A percentile compares a stretch with the other conserved stretches of the same genome.
These are phyloP conservation scores for Artibeus jamaicensis DNA, from an alignment of 2,797 vertebrate species.

Conservation along the genomic window DNA sequence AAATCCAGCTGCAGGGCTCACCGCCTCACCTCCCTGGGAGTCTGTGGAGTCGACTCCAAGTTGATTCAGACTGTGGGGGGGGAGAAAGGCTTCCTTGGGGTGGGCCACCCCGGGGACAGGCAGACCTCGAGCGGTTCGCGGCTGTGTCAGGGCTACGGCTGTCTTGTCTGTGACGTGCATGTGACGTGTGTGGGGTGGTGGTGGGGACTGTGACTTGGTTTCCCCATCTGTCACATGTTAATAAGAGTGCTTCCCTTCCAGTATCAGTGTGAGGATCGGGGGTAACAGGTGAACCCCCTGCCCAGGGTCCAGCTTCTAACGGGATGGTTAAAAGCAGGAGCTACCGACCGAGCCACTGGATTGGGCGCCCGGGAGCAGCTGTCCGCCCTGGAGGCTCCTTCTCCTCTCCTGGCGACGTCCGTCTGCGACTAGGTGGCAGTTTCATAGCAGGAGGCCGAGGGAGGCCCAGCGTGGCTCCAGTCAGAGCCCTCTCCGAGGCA, in stretches of 20 bases:
- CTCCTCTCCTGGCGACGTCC: rapidly evolving
- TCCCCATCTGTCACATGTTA: background rate
- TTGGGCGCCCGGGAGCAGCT: background rate
- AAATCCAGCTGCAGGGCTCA: background rate
- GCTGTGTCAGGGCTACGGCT: background rate
- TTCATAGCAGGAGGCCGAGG: background rate
- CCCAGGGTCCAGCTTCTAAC: background rate
- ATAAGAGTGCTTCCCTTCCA: background rate
- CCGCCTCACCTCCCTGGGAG: background rate
- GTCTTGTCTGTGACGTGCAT: background rate
- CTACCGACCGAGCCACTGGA: background rate
- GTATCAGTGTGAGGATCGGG: background rate
- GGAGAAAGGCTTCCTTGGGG: background rate
- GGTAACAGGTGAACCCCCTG: background rate
- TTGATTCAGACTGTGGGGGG: background rate
- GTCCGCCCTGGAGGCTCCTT: background rate
- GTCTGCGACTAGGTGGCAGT: no score
- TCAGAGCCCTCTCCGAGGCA: background rate
- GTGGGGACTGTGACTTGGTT: background rate
- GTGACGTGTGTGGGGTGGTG: no score
- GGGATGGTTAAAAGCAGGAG: background rate
- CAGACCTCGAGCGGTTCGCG: background rate
- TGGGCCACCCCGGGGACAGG: background rate
- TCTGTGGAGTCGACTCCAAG: background rate
- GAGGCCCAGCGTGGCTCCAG: background rate